Evolutionary conservation across 2,888 invertebrate genomes (phyloP), one percentile per base, ranked within the genome.

Genomic region (Nemoura dubitans): DNA sequence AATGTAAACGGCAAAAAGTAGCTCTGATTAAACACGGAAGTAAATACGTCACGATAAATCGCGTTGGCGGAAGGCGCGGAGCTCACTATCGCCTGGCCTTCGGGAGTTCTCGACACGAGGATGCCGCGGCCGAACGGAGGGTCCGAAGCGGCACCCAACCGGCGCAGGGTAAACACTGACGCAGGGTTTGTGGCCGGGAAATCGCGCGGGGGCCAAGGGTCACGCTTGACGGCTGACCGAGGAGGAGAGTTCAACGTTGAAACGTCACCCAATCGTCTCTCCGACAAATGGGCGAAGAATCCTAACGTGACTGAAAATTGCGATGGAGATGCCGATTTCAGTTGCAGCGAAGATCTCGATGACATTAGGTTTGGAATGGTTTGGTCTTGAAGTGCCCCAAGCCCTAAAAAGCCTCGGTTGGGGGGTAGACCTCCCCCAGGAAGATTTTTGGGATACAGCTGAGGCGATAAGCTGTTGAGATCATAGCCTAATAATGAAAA

Each of bases 21-120:
- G 0, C 97, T 97, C 89, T 97, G 95, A 91, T 98, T 98, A 91
- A 98, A 97, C 5, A 98, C 97, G 0, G 97, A 97, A 1, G 97
- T 98, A 91, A 98, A 97, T 0, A 98, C 98, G 91, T 98, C 98
- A 43, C 96, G 94, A 91, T 97, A 97, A 89, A 98, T 98, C 42
- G 97, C 95, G 91, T 98, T 97, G 0, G 98, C 97, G 0, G 97
- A 96, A 0, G 97, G 97, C 16, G 97, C 97, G 89, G 97, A 96
- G 6, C 90, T 90, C 42, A 97, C 95, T 28, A 97, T 95, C 43
- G 97, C 96, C 89, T 96, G 95, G 10, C 96, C 96, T 83, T 96
- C 95, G 0, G 94, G 93, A 82, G 96, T 96, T 86, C 97, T 93
- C 0, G 97, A 97, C 0, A 98, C 95, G 0, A 98, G 93, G 88